Evolutionary conservation across 2,797 vertebrate species (phyloP).

Genomic region (Vultur gryphus): DNA sequence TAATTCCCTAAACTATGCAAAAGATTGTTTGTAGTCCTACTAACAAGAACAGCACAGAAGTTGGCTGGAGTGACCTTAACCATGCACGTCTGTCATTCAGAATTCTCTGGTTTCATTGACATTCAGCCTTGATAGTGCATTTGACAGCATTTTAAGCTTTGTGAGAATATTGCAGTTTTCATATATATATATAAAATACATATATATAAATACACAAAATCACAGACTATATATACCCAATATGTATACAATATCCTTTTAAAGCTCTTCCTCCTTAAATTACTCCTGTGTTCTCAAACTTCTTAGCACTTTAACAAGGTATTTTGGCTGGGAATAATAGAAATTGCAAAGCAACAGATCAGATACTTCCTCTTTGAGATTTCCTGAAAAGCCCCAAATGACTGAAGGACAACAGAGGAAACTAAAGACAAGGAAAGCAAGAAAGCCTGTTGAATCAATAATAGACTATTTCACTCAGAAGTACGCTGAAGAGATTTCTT

Average conservation of each 20-base stretch:
- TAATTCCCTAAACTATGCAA: neutral
- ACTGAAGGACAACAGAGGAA: constrained; percentile 32
- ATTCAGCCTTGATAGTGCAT: neutral
- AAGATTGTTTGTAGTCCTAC: neutral
- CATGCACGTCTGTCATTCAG: neutral
- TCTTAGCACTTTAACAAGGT: neutral
- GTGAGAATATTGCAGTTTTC: neutral
- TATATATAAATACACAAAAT: neutral
- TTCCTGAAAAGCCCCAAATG: constrained; percentile 35
- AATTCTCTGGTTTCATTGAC: neutral
- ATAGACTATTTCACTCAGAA: constrained; percentile 44
- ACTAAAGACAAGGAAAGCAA: constrained; percentile 33
- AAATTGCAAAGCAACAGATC: constrained; percentile 4
- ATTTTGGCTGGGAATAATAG: neutral
- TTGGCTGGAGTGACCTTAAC: neutral
- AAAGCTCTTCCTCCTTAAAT: neutral
- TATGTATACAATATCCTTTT: neutral
- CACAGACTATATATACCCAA: neutral
- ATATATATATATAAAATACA: neutral
- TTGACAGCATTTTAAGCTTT: neutral
- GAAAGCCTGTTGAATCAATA: constrained; percentile 58
- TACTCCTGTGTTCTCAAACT: neutral
- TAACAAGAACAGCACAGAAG: neutral
- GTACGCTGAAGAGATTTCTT: neutral
- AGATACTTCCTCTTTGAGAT: neutral